phyloP scores from a whole-genome alignment of 2,113 vertebrate genomes.

The Struthio camelus region DNA sequence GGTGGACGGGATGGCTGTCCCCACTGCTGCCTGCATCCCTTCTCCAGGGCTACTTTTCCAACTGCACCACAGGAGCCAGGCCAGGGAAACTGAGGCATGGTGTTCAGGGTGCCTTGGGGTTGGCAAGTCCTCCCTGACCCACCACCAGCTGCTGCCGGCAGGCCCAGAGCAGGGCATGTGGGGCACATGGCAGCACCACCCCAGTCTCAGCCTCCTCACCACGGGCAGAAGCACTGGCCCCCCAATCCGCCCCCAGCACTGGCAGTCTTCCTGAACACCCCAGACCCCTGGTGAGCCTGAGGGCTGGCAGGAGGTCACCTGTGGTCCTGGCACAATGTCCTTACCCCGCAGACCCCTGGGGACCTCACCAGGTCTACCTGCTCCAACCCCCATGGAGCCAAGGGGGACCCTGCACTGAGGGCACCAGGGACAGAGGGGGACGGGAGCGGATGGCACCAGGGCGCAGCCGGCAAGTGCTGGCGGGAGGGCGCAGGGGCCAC shows the following conservation, averaged over 20 bases:
- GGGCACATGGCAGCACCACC: too few relatives aligned
- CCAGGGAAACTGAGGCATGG: too few relatives aligned
- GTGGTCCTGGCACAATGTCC: neutral
- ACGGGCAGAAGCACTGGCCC: too few relatives aligned
- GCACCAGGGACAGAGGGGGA: neutral
- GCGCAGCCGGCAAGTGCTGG: neutral
- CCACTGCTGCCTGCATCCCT: neutral
- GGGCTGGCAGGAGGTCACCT: neutral
- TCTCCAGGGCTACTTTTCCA: neutral
- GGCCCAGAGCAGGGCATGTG: too few relatives aligned
- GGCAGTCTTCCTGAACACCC: neutral
- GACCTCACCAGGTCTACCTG: neutral
- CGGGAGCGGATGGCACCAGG: neutral
- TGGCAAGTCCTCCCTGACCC: too few relatives aligned
- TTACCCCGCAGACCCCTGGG: neutral
- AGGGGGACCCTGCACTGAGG: neutral
- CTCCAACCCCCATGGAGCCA: neutral
- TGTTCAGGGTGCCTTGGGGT: too few relatives aligned
- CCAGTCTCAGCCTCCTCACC: too few relatives aligned
- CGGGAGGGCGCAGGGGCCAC: neutral
- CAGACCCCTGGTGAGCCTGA: neutral
- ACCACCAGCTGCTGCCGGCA: too few relatives aligned
- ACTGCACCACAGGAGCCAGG: too few relatives aligned
- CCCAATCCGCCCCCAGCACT: too few relatives aligned
- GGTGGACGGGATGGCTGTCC: neutral